Conservation (phyloP, 2,888 invertebrate species). For the Brachylomia viminalis region DNA sequence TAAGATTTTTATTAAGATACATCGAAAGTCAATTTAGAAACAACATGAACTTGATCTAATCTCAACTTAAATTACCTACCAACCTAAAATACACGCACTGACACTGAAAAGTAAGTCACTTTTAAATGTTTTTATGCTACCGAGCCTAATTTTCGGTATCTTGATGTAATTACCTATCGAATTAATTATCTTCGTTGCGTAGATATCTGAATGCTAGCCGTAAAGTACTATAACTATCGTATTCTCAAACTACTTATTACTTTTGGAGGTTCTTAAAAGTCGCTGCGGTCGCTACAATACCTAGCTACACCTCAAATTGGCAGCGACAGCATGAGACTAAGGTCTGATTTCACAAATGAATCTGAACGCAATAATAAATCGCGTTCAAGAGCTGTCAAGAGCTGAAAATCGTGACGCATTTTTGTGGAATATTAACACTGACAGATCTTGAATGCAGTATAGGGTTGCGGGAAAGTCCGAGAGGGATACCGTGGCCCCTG, state of each 20-base stretch:
- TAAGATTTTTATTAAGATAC: too few relatives aligned
- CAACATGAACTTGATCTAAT: constrained; percentile 17
- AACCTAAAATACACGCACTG: neutral
- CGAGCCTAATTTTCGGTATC: constrained; percentile 43
- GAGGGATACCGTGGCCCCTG: too few relatives aligned
- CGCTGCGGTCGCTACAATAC: neutral
- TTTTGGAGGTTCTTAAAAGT: neutral
- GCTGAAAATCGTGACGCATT: too few relatives aligned
- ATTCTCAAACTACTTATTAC: constrained; percentile 1
- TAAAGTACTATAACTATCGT: constrained; percentile 2
- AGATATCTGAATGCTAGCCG: neutral
- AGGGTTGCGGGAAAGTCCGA: too few relatives aligned
- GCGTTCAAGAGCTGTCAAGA: too few relatives aligned
- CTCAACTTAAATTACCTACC: neutral
- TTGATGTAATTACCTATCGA: constrained; percentile 30
- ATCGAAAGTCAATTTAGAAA: neutral
- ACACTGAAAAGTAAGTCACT: constrained; percentile 26
- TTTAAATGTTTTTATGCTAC: constrained; percentile 42
- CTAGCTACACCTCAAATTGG: neutral
- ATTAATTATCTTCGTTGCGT: constrained; percentile 11
- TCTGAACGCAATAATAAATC: too few relatives aligned
- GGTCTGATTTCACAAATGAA: too few relatives aligned
- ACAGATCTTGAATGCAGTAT: too few relatives aligned
- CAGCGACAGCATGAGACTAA: neutral
- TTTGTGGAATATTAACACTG: too few relatives aligned